Conservation (phyloP, 2,888 invertebrate genomes). For the Leptothorax acervorum region DNA sequence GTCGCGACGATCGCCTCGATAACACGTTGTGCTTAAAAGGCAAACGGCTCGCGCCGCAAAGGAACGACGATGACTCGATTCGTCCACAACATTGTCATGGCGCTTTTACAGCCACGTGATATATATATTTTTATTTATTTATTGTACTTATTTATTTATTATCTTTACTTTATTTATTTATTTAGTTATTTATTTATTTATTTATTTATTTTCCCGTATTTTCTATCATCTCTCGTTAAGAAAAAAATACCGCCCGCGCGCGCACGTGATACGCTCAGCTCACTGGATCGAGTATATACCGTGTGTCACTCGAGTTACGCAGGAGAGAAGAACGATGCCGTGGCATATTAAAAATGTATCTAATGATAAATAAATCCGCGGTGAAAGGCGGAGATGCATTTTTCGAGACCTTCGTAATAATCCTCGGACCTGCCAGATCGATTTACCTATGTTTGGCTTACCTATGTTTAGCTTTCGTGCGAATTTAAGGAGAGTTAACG, state of each 20-base stretch:
- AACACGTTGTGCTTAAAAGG: constrained; percentile 28
- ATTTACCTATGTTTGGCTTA: not conserved
- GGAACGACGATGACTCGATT: constrained; percentile 29
- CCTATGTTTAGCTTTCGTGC: not conserved
- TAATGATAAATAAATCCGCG: not conserved
- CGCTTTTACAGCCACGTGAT: not conserved
- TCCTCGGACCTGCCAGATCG: too few species aligned
- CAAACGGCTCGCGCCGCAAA: constrained; percentile 6
- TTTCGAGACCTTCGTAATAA: not conserved
- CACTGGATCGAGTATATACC: not conserved
- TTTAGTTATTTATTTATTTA: not conserved
- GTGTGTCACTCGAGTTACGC: not conserved
- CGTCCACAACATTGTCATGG: not conserved
- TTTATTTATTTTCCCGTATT: not conserved
- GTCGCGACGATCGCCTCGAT: constrained; percentile 16
- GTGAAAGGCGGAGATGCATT: not conserved
- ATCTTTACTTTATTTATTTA: not conserved
- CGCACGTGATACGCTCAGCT: not conserved
- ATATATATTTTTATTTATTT: not conserved
- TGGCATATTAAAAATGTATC: not conserved
- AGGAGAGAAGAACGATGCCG: not conserved
- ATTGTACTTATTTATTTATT: too few species aligned
- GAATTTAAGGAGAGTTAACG: not conserved
- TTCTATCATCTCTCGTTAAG: not conserved
- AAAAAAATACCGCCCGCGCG: not conserved